Base-by-base conservation (phyloP, 2,888 invertebrate genomes). In the Lepidocyrtoides sp. region DNA sequence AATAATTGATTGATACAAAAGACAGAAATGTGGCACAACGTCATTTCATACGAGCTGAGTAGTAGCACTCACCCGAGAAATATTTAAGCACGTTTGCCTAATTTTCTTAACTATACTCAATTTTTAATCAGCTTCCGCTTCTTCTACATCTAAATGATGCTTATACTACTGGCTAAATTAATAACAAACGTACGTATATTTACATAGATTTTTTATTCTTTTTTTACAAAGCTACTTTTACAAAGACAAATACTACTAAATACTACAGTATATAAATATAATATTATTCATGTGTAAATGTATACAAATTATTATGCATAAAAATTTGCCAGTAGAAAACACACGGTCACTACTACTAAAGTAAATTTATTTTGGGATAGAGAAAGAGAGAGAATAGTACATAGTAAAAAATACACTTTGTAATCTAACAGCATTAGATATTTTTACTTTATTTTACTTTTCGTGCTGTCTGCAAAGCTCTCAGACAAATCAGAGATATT, bases 271-370 rank as follows among this genome's bases (percentile, higher is more conserved):
- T 51, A 51, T 44, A 44, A 44, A 72, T 72, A 44, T 29, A 23
- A 44, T 72, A 41, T 69, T 69, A 23, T 57, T 20, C 14, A 8
- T 36, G 36, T 36, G 41, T 36, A 69, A 69, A 69, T 75, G 75
- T 75, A 26, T 75, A 75, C 75, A 75, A 75, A 75, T 75, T 75
- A 69, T 75, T 44, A 75, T 75, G 44, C 75, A 75, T 75, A 72
- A 20, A 23, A 36, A 32, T 36, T 69, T 36, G 17, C 8, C 36
- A 29, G 48, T 51, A 75, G 51, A 51, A 48, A 75, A 44, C 26
- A 51, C 77, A 77, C 77, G 36, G 36, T 7, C 36, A 36, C 36
- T 7, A 36, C 36, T n/a, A 36, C 12, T 10, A 44, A 54, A n/a
- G n/a, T n/a, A n/a, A 23, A 23, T 54, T 77, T 77, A 77, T 29